These are phyloP conservation scores for Eretmodus cyanostictus DNA, from an alignment of 2,113 vertebrate genomes.

Conservation along the genomic window DNA sequence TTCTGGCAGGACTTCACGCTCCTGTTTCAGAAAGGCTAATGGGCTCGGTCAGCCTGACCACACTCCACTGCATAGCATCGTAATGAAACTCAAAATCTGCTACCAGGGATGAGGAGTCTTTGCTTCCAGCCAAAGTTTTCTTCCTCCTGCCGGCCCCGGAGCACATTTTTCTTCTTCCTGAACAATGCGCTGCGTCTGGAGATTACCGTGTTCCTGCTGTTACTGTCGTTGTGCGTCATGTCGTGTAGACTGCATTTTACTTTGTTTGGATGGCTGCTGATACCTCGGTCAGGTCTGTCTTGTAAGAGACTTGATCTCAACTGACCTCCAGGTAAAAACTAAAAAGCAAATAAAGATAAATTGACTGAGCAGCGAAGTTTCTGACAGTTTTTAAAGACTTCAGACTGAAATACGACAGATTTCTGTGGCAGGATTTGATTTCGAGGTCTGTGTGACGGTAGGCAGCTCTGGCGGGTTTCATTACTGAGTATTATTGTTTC, in stretches of 20 bases:
- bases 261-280: not conserved
- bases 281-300: not conserved
- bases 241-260: not conserved
- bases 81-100: not conserved
- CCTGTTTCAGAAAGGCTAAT: not conserved
- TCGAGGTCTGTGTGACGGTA: rapidly evolving
- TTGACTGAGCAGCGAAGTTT: not conserved
- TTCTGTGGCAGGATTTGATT: not conserved
- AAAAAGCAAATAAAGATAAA: not conserved
- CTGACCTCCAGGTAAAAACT: not conserved
- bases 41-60: not conserved
- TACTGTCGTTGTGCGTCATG: not conserved
- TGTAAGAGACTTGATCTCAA: not conserved
- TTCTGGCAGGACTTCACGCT: not conserved
- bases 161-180: not conserved
- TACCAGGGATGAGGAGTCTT: not conserved
- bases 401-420: not conserved
- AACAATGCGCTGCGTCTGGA: not conserved
- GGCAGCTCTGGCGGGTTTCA: not conserved
- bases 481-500: not conserved
- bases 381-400: not conserved
- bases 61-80: not conserved
- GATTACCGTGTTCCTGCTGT: not conserved
- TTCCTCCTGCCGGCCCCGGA: not conserved
- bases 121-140: not conserved